Evolutionary conservation across 2,888 invertebrate genomes (phyloP), one percentile per base, ranked within the genome.

Genomic region (Noctua janthina): DNA sequence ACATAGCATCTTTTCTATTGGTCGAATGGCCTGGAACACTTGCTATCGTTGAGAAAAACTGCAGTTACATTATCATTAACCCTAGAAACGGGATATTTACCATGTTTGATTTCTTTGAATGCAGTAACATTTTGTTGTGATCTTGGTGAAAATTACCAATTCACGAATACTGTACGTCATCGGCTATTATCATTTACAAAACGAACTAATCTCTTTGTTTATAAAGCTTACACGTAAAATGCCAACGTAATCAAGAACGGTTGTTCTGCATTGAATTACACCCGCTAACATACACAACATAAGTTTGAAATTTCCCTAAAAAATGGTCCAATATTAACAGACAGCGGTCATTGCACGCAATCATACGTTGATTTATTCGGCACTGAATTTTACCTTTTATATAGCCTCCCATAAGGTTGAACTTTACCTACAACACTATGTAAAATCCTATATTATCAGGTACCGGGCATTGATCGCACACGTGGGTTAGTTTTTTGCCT

Each of bases 401-500:
- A 3, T 11, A 1, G 4, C 15, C 51, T 10, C 0, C 0, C 35
- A 67, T 76, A 76, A 59, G 67, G 83, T 77, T 43, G 77, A 59
- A 51, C 39, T 59, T 77, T 10, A 49, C 15, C 54, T 56, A 54
- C 11, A 64, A 20, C 11, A 35, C 17, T 17, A 29, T 20, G 35
- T n/a, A 13, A 46, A 81, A 35, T 54, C 1, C 3, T 23, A 56
- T 76, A 49, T 43, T 49, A 74, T 59, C 76, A 83, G 39, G 29
- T 77, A 43, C 23, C 46, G 29, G n/a, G 20, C 67, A 83, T 78
- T 62, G 20, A 35, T 67, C 78, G 83, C 67, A 59, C 43, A 83
- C 43, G 51, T 76, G 76, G 39, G 29, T 77, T 10, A 11, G 15
- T n/a, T 43, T n/a, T 35, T 59, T 8, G 29, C 7, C 11, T 51